Evolutionary conservation across 2,888 invertebrate genomes (phyloP).

Genomic region (Spodoptera picta): DNA sequence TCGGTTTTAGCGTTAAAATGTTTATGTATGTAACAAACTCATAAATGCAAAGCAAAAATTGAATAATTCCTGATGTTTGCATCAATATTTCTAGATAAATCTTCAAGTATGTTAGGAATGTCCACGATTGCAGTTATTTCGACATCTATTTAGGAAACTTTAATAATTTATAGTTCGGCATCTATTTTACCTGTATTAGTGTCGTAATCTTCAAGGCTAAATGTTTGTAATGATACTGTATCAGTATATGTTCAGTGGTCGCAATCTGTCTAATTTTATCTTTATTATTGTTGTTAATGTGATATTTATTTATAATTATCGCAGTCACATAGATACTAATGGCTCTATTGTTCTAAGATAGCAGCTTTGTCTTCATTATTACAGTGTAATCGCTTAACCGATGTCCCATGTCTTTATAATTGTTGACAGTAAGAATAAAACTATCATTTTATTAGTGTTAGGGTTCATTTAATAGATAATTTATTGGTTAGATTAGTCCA

Average conservation of each 20-base stretch:
- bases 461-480: too few relatives aligned
- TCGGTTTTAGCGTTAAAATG: conserved; percentile 13
- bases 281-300: conserved; percentile 25
- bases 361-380: conserved; percentile 16
- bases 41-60: not conserved
- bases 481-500: too few relatives aligned
- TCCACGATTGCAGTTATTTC: conserved; percentile 26
- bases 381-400: conserved; percentile 7
- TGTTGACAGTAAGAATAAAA: conserved; percentile 4
- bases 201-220: conserved; percentile 33
- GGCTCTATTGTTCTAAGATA: conserved; percentile 36
- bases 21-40: not conserved
- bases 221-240: conserved; percentile 18
- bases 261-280: conserved; percentile 24
- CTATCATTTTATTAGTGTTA: not conserved
- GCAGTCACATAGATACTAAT: conserved; percentile 29
- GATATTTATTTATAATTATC: conserved; percentile 40
- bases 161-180: conserved; percentile 30
- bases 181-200: conserved; percentile 20
- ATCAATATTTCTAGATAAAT: conserved; percentile 18
- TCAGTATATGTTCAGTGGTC: conserved; percentile 11
- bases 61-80: not conserved
- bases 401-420: conserved; percentile 5
- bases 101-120: conserved; percentile 17
- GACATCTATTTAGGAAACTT: conserved; percentile 30